phyloP scores from a whole-genome alignment of 1,140 invertebrate genomes.

The Caenorhabditis brenneri region DNA sequence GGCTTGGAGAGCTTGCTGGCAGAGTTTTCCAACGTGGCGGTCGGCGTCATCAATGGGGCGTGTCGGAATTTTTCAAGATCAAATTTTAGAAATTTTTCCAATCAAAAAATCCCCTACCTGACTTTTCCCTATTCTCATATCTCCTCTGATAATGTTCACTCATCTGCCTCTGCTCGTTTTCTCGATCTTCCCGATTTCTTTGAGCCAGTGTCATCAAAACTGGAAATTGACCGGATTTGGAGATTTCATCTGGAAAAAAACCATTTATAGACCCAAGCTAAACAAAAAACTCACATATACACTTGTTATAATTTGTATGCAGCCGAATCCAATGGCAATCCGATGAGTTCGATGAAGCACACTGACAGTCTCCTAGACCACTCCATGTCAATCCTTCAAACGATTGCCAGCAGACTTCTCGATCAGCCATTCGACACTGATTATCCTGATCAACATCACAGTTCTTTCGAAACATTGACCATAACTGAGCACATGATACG shows the following conservation, averaged over 20 bases:
- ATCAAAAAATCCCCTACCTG: background rate
- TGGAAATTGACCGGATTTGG: slow-evolving; percentile 46
- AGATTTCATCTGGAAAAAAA: slow-evolving; percentile 56
- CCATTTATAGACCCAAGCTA: too few species aligned
- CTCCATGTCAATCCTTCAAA: slow-evolving; percentile 70
- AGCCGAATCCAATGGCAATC: slow-evolving; percentile 70
- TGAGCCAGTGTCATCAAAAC: background rate
- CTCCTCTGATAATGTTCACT: background rate
- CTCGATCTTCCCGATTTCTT: background rate
- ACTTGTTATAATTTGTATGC: slow-evolving; percentile 70
- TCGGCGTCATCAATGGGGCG: too few species aligned
- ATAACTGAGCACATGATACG: slow-evolving; percentile 67
- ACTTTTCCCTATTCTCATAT: slow-evolving; percentile 23
- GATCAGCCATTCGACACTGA: slow-evolving; percentile 66
- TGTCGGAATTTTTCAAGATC: background rate
- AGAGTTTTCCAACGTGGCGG: background rate
- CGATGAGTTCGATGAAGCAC: slow-evolving; percentile 60
- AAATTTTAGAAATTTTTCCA: background rate
- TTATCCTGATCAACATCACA: slow-evolving; percentile 68
- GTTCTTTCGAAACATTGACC: slow-evolving; percentile 63
- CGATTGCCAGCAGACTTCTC: slow-evolving; percentile 69
- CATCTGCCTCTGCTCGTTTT: background rate
- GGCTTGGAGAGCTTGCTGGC: too few species aligned
- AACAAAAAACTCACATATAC: slow-evolving; percentile 62
- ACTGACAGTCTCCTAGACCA: slow-evolving; percentile 65